Conservation (phyloP, 2,113 vertebrate genomes). For the Notarius lentiginosus region DNA sequence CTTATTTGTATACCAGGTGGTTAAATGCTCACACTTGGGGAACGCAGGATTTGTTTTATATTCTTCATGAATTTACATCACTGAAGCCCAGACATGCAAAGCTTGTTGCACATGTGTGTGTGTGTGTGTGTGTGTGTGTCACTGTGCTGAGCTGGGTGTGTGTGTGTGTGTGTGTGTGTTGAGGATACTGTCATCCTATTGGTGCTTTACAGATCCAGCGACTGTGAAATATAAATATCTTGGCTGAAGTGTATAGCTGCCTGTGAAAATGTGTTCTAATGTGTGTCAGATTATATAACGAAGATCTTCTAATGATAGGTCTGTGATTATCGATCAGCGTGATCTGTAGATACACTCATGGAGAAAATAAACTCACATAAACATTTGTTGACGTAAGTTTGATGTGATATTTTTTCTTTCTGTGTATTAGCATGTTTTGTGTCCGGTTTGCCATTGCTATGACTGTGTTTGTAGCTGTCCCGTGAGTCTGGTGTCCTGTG, state of each 20-base stretch:
- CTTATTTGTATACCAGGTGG: constrained; percentile 25
- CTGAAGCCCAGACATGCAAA: constrained; percentile 1
- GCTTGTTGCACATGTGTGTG: neutral
- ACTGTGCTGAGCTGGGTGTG: too few species aligned
- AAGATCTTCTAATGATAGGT: neutral
- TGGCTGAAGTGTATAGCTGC: neutral
- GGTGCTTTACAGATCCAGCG: neutral
- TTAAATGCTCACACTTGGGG: neutral
- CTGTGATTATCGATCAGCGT: neutral
- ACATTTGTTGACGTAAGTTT: neutral
- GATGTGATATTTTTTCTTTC: neutral
- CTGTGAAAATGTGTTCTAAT: neutral
- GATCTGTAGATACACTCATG: neutral
- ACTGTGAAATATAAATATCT: neutral
- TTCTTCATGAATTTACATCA: neutral
- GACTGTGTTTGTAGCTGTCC: neutral
- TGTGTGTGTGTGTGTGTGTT: neutral
- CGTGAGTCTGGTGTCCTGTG: neutral
- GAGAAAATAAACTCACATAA: neutral
- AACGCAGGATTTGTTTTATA: constrained; percentile 18
- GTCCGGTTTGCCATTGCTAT: neutral
- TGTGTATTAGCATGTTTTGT: neutral
- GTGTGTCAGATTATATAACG: neutral
- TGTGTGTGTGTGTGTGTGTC: neutral
- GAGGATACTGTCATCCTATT: neutral